Evolutionary conservation across 2,888 invertebrate genomes (phyloP).

Genomic region (Aproaerema taeniolella): DNA sequence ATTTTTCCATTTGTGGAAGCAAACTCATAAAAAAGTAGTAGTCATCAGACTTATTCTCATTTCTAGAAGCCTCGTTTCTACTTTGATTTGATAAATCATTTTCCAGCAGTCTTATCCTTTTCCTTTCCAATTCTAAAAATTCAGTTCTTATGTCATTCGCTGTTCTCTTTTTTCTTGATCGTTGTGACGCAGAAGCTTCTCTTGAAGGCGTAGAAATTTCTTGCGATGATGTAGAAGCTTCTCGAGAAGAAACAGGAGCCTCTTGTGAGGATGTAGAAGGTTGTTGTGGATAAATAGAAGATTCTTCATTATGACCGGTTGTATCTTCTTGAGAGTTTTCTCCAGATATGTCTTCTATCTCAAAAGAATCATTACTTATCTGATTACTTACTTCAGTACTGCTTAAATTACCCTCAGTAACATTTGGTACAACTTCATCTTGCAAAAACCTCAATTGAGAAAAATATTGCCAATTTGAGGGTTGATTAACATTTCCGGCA

Average conservation of each 20-base stretch:
- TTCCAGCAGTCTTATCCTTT: slow-evolving; percentile 18
- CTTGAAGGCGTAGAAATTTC: slow-evolving; percentile 13
- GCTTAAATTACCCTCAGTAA: too few species aligned
- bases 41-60: slow-evolving; percentile 21
- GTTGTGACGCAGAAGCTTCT: slow-evolving; percentile 21
- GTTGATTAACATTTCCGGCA: slow-evolving; percentile 18
- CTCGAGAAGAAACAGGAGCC: too few species aligned
- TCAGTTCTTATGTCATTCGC: slow-evolving; percentile 22
- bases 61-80: slow-evolving; percentile 16
- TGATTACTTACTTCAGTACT: too few species aligned
- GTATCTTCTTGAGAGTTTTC: slow-evolving; percentile 20
- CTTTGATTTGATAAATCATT: slow-evolving; percentile 19
- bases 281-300: too few species aligned
- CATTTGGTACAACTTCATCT: slow-evolving; percentile 17
- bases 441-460: slow-evolving; percentile 19
- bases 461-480: slow-evolving; percentile 20
- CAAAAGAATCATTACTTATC: too few species aligned
- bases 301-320: slow-evolving; percentile 20
- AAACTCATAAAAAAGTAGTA: slow-evolving; percentile 21
- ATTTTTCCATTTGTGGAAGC: slow-evolving; percentile 23
- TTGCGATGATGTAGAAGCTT: slow-evolving; percentile 11
- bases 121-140: slow-evolving; percentile 22
- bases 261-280: slow-evolving; percentile 20
- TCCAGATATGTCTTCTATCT: slow-evolving; percentile 16
- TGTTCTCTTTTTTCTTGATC: slow-evolving; percentile 20